phyloP scores from a whole-genome alignment of 2,797 vertebrate species.

The Cyclopterus lumpus region DNA sequence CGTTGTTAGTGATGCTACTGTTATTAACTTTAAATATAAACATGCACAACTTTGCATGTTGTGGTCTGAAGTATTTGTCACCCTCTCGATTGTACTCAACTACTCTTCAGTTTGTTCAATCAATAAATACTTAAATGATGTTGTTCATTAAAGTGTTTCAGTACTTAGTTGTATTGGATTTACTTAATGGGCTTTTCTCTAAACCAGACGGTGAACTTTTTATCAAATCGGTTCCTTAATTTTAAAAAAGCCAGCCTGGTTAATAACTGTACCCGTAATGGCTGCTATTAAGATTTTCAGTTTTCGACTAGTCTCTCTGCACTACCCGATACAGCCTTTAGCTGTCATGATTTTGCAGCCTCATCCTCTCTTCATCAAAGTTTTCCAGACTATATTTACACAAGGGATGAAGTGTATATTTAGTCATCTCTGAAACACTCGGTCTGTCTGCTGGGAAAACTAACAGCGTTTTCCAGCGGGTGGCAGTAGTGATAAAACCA shows the following conservation, averaged over 20 bases:
- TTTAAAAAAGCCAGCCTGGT: background rate
- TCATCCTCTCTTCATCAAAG: background rate
- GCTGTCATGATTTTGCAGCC: background rate
- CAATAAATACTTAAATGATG: constrained; percentile 42
- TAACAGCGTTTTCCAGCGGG: constrained; percentile 5
- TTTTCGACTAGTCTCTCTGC: background rate
- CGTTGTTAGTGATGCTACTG: constrained; percentile 22
- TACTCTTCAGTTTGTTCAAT: constrained; percentile 22
- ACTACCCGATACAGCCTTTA: background rate
- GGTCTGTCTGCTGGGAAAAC: background rate
- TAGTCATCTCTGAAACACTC: background rate
- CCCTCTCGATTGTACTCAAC: constrained; percentile 13
- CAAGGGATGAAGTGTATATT: background rate
- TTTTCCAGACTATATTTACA: background rate
- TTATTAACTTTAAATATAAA: constrained; percentile 50
- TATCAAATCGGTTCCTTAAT: background rate
- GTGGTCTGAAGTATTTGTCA: constrained; percentile 21
- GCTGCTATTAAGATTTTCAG: background rate
- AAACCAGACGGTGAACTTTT: background rate
- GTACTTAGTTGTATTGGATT: background rate
- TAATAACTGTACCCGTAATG: background rate
- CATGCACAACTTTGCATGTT: constrained; percentile 61
- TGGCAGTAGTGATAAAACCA: constrained; percentile 17
- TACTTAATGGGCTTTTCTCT: background rate
- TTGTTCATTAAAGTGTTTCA: constrained; percentile 15